Evolutionary conservation across 2,113 vertebrate genomes (phyloP).

Genomic region (Nothoprocta perdicaria): DNA sequence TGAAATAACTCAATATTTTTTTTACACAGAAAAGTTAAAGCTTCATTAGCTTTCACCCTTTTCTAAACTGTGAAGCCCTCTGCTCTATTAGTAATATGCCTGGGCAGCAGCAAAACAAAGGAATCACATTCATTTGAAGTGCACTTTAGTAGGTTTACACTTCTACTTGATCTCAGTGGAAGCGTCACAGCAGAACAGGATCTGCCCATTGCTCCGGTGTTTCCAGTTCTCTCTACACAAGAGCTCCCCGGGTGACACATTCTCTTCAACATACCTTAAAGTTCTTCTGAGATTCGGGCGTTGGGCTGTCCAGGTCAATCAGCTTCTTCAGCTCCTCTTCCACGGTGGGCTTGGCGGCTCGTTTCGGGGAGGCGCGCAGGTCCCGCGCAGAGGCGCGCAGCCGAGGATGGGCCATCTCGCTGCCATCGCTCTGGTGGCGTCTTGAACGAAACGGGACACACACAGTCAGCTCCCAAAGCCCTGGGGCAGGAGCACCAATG

Average conservation of each 20-base stretch:
- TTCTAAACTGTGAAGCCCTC: background rate
- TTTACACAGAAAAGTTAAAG: background rate
- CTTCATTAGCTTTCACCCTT: background rate
- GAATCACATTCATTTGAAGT: background rate
- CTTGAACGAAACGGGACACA: constrained; percentile 76
- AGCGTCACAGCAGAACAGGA: background rate
- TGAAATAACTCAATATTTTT: background rate
- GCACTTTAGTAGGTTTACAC: background rate
- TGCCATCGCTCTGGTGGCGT: constrained; percentile 92
- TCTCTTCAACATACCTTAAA: constrained; percentile 83
- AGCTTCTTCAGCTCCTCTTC: constrained; percentile 95
- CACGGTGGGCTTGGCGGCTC: constrained; percentile 87
- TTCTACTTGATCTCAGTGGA: background rate
- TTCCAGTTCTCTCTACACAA: background rate
- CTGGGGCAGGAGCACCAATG: constrained; percentile 6
- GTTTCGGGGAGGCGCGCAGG: constrained; percentile 89
- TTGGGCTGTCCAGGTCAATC: constrained; percentile 87
- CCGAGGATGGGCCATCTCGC: constrained; percentile 83
- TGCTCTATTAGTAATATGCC: background rate
- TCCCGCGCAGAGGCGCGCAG: constrained; percentile 90
- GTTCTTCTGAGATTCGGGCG: constrained; percentile 83
- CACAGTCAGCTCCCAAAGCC: constrained; percentile 40
- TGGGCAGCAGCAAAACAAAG: background rate
- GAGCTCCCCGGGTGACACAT: background rate
- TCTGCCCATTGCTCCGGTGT: background rate